Evolutionary conservation across 2,888 invertebrate species (phyloP).

Genomic region (Amphipyra berbera): DNA sequence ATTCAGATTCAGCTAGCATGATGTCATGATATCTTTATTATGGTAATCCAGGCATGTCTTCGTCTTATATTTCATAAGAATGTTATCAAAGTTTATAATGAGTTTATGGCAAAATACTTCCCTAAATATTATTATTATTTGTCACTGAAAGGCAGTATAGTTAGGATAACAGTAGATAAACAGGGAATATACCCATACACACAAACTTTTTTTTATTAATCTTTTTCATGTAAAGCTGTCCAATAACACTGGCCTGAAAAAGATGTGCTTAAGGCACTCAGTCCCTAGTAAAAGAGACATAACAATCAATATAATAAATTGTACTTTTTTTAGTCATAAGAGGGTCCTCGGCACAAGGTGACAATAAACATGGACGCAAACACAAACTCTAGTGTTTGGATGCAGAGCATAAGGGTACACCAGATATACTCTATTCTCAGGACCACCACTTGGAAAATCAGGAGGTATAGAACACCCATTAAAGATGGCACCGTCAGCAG

Average conservation of each 20-base stretch:
- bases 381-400: slow-evolving; percentile 94
- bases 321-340: slow-evolving; percentile 83
- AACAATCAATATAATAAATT: slow-evolving; percentile 13
- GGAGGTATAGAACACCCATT: slow-evolving; percentile 95
- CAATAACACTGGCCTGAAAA: slow-evolving; percentile 26
- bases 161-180: slow-evolving; percentile 23
- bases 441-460: slow-evolving; percentile 96
- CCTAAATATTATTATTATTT: slow-evolving; percentile 37
- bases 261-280: slow-evolving; percentile 49
- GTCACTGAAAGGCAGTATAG: slow-evolving; percentile 40
- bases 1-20: slow-evolving; percentile 28
- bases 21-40: slow-evolving; percentile 28
- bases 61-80: slow-evolving; percentile 10
- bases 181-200: slow-evolving; percentile 5
- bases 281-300: slow-evolving; percentile 11
- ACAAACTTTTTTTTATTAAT: neutral
- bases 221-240: neutral
- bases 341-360: slow-evolving; percentile 90
- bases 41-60: slow-evolving; percentile 20
- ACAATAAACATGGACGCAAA: slow-evolving; percentile 94
- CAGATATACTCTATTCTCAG: slow-evolving; percentile 96
- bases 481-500: slow-evolving; percentile 96
- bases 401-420: slow-evolving; percentile 95
- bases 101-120: slow-evolving; percentile 4
- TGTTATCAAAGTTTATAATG: neutral